A percentile compares a stretch with the other conserved stretches of the same genome.
Evolutionary conservation across 2,113 vertebrate genomes (phyloP).

Genomic region (Leiothrix lutea): DNA sequence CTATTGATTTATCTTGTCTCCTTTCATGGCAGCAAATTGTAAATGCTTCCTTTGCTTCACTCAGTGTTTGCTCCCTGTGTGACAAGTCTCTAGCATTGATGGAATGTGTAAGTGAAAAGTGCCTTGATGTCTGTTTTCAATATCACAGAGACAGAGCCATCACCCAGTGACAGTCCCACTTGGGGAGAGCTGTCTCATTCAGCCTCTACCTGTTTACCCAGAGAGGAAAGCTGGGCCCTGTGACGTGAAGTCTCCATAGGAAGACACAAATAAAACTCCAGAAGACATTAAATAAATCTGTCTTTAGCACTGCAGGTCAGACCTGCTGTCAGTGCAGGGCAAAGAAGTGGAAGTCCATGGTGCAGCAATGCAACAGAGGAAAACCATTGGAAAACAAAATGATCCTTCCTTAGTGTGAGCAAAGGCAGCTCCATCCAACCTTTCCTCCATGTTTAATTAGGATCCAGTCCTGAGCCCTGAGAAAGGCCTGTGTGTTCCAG

Average conservation of each 20-base stretch:
- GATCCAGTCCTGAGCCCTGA: neutral
- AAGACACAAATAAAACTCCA: neutral
- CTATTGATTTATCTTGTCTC: slow-evolving; percentile 61
- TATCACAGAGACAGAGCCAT: neutral
- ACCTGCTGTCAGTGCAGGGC: neutral
- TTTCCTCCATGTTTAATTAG: neutral
- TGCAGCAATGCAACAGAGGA: neutral
- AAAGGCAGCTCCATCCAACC: neutral
- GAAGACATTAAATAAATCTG: neutral
- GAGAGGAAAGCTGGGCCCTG: neutral
- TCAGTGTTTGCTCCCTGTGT: neutral
- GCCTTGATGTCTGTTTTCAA: slow-evolving; percentile 7
- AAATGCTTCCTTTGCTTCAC: slow-evolving; percentile 41
- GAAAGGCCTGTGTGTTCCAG: neutral
- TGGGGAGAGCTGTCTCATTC: neutral
- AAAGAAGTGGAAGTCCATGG: neutral
- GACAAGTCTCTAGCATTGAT: slow-evolving; percentile 38
- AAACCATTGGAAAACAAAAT: too few relatives aligned
- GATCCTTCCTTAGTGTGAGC: neutral
- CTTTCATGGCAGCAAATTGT: slow-evolving; percentile 48
- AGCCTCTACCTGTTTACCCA: neutral
- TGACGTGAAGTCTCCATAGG: neutral
- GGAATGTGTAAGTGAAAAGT: slow-evolving; percentile 48
- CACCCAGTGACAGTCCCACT: neutral
- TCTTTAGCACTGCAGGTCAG: neutral